Conservation (phyloP, 2,113 vertebrate species). For the Seriola quinqueradiata region DNA sequence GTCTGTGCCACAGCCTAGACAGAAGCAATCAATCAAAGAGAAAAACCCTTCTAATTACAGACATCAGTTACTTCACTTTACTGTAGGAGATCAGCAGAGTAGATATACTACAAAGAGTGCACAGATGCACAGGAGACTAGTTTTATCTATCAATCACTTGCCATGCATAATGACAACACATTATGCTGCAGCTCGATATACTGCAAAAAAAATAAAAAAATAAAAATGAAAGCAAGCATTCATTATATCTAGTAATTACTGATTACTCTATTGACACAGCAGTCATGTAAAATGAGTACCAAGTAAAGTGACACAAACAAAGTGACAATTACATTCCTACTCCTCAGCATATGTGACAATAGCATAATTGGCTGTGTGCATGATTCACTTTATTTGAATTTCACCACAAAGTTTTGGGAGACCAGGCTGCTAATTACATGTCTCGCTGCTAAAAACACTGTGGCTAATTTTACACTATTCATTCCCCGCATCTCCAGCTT, state of each 20-base stretch:
- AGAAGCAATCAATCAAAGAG: slow-evolving; percentile 36
- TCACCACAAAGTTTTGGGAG: background rate
- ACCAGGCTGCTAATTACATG: background rate
- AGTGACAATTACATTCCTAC: background rate
- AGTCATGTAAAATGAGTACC: background rate
- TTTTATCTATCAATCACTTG: slow-evolving; percentile 32
- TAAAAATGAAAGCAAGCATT: slow-evolving; percentile 4
- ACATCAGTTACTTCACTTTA: slow-evolving; percentile 27
- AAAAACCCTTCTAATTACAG: slow-evolving; percentile 32
- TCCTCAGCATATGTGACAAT: background rate
- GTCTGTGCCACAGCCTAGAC: slow-evolving; percentile 5
- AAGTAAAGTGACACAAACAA: slow-evolving; percentile 1
- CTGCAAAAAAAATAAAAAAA: background rate
- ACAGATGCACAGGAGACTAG: slow-evolving; percentile 5
- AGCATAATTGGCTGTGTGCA: background rate
- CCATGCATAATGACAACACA: slow-evolving; percentile 15
- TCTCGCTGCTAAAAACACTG: background rate
- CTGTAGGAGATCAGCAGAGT: slow-evolving; percentile 4
- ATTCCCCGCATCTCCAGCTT: background rate
- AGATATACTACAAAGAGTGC: slow-evolving; percentile 12
- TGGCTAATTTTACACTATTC: background rate
- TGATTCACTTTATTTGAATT: slow-evolving; percentile 1
- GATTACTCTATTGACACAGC: background rate
- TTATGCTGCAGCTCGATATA: background rate
- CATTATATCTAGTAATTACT: slow-evolving; percentile 9